phyloP scores from a whole-genome alignment of 2,888 invertebrate species.

The Thera britannica region DNA sequence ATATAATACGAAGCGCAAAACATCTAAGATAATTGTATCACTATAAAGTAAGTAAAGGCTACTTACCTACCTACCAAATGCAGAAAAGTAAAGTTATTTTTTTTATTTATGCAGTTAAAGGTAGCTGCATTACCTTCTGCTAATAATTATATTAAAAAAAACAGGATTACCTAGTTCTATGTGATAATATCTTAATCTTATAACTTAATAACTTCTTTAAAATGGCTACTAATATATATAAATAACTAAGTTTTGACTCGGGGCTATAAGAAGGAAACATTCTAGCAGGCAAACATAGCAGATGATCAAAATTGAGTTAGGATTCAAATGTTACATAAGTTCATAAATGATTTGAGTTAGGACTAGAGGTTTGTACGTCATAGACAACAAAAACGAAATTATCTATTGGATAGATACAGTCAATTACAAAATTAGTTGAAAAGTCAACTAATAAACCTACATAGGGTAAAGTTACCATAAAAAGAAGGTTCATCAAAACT shows the following conservation, averaged over 20 bases:
- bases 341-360: constrained; percentile 5
- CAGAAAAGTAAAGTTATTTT: too few species aligned
- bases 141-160: background rate
- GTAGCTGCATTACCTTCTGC: background rate
- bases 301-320: background rate
- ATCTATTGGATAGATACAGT: background rate
- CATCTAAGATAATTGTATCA: too few species aligned
- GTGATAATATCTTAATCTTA: background rate
- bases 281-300: background rate
- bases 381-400: constrained; percentile 1
- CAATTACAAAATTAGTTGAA: background rate
- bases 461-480: background rate
- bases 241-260: background rate
- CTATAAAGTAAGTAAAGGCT: too few species aligned
- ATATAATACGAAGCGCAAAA: too few species aligned
- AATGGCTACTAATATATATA: background rate
- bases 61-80: too few species aligned
- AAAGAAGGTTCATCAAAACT: background rate
- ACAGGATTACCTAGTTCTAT: background rate
- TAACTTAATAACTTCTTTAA: background rate
- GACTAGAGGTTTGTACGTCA: constrained; percentile 21
- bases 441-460: too few species aligned
- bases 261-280: background rate
- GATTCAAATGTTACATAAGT: background rate
- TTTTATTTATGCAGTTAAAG: background rate